Evolutionary conservation across 2,797 vertebrate genomes (phyloP).

Genomic region (Enteromius trimaculatus): DNA sequence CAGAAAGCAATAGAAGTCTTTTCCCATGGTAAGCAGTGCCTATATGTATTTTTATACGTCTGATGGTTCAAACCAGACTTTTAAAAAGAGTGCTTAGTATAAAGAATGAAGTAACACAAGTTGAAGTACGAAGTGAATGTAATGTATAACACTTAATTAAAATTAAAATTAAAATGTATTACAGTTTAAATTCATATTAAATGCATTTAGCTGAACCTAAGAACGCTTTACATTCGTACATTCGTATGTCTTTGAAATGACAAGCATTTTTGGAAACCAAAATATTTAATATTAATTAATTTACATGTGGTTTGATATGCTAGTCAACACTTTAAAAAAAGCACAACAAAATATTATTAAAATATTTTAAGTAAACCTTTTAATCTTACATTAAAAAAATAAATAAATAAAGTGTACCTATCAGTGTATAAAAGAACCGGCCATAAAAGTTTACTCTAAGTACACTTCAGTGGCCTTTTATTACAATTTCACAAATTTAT

Average conservation of each 20-base stretch:
- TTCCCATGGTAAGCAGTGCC: not conserved
- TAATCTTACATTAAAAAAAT: not conserved
- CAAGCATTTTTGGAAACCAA: not conserved
- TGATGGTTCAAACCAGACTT: not conserved
- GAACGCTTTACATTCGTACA: too few species aligned
- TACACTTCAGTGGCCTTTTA: not conserved
- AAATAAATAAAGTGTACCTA: not conserved
- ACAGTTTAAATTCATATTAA: not conserved
- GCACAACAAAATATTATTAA: not conserved
- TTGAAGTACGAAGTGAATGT: not conserved
- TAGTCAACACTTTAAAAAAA: too few species aligned
- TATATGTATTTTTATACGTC: not conserved
- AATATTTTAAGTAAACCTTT: not conserved
- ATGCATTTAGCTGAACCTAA: not conserved
- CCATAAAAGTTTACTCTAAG: not conserved
- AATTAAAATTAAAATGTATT: not conserved
- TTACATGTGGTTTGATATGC: not conserved
- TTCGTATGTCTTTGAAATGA: not conserved
- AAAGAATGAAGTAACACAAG: not conserved
- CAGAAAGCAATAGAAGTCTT: not conserved
- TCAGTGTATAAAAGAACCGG: not conserved
- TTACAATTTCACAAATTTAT: not conserved
- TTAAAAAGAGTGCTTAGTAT: not conserved
- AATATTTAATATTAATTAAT: not conserved
- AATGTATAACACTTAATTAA: not conserved